Percentiles rank a stretch among this genome's conserved stretches.
Evolutionary conservation across 2,113 vertebrate species (phyloP).

Genomic region (Okapia johnstoni): DNA sequence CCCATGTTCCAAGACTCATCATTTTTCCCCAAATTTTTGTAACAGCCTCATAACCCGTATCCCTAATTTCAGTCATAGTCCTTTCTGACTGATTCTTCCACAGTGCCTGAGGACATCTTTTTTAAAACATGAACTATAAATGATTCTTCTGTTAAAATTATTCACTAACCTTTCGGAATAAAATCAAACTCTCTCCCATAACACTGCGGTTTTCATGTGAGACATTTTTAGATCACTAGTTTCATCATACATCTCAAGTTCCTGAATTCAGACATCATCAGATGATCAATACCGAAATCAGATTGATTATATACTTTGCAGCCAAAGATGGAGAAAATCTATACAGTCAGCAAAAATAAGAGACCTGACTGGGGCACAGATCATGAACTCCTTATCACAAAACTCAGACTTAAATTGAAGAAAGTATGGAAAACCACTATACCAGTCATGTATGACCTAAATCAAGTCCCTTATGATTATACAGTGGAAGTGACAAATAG

Average conservation of each 20-base stretch:
- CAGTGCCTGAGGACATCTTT: neutral
- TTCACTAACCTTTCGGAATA: neutral
- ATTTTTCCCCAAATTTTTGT: neutral
- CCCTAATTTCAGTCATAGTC: neutral
- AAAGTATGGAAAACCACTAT: neutral
- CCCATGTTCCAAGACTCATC: neutral
- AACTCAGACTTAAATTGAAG: neutral
- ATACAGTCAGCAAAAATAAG: neutral
- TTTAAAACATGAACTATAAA: neutral
- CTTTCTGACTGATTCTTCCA: neutral
- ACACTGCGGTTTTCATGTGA: neutral
- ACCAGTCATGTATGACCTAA: neutral
- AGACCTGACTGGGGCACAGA: neutral
- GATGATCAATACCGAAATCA: neutral
- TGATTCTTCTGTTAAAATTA: neutral
- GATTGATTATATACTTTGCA: neutral
- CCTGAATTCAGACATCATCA: neutral
- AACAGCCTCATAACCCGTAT: neutral
- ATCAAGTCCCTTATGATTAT: neutral
- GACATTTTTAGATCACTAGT: neutral
- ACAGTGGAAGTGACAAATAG: neutral
- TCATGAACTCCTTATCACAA: neutral
- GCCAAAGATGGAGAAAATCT: neutral
- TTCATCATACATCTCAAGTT: neutral
- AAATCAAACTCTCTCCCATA: neutral